A percentile compares a stretch with the other conserved stretches of the same genome.
phyloP scores from a whole-genome alignment of 2,797 vertebrate genomes.

The Rhinella marina region DNA sequence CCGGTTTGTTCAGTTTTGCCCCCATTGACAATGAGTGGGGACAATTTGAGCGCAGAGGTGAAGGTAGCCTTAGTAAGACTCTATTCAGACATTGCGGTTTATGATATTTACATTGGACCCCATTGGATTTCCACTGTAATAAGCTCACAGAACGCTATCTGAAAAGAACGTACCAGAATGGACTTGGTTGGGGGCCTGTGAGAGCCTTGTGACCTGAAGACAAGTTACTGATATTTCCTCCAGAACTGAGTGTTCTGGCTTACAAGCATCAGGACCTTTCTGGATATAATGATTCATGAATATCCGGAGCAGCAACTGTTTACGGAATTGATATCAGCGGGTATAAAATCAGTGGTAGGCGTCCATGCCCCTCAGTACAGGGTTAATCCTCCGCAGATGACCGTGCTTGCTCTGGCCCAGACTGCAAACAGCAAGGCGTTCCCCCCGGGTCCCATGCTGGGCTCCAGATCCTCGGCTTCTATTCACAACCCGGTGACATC shows the following conservation, averaged over 20 bases:
- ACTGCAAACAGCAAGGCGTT: not conserved
- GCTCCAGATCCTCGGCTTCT: not conserved
- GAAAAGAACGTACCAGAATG: constrained; percentile 24
- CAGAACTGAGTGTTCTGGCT: constrained; percentile 10
- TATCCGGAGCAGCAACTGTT: not conserved
- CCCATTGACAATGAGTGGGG: too few relatives aligned
- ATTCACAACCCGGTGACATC: not conserved
- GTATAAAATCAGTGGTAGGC: not conserved
- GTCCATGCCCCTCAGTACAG: not conserved
- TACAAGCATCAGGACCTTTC: constrained; percentile 19
- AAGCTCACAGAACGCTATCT: too few relatives aligned
- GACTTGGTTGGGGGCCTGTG: not conserved
- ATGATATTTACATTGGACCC: too few relatives aligned
- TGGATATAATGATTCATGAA: constrained; percentile 15
- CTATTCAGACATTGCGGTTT: too few relatives aligned
- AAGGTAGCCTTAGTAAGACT: too few relatives aligned
- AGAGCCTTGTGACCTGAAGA: not conserved
- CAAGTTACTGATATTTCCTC: constrained; percentile 23
- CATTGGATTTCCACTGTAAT: not conserved
- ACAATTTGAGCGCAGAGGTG: too few relatives aligned
- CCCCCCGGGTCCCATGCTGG: not conserved
- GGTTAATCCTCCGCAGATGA: not conserved
- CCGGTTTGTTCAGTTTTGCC: too few relatives aligned
- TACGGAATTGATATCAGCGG: not conserved
- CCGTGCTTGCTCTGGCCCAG: not conserved